Evolutionary conservation across 2,113 vertebrate species (phyloP).

Genomic region (Phalacrocorax carbo): DNA sequence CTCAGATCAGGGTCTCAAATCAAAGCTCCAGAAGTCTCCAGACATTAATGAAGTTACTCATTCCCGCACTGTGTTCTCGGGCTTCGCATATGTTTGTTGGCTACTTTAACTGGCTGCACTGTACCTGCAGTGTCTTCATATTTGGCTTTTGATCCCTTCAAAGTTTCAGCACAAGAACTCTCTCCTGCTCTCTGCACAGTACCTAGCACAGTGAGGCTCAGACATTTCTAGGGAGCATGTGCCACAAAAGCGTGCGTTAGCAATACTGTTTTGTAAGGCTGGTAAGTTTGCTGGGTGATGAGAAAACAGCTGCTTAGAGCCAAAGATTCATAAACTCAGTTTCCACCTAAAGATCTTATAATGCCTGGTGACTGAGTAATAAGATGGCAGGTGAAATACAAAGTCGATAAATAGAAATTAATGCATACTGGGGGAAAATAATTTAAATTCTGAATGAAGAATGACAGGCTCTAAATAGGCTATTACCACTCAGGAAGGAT

Average conservation of each 20-base stretch:
- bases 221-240: not conserved
- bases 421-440: not conserved
- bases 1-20: not conserved
- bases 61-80: not conserved
- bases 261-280: not conserved
- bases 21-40: not conserved
- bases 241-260: not conserved
- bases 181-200: accelerated
- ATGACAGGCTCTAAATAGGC: not conserved
- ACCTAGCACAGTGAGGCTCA: not conserved
- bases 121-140: not conserved
- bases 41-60: not conserved
- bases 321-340: not conserved
- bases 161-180: not conserved
- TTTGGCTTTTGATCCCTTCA: not conserved
- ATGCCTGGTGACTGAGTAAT: not conserved
- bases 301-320: not conserved
- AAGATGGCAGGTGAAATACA: not conserved
- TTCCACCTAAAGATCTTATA: not conserved
- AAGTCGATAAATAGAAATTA: slow-evolving; percentile 43
- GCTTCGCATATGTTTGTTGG: not conserved
- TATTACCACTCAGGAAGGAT: not conserved
- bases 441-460: slow-evolving; percentile 20
- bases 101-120: not conserved
- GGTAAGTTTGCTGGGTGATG: not conserved